Evolutionary conservation across 2,797 vertebrate genomes (phyloP).

Genomic region (Anabacerthia variegaticeps): DNA sequence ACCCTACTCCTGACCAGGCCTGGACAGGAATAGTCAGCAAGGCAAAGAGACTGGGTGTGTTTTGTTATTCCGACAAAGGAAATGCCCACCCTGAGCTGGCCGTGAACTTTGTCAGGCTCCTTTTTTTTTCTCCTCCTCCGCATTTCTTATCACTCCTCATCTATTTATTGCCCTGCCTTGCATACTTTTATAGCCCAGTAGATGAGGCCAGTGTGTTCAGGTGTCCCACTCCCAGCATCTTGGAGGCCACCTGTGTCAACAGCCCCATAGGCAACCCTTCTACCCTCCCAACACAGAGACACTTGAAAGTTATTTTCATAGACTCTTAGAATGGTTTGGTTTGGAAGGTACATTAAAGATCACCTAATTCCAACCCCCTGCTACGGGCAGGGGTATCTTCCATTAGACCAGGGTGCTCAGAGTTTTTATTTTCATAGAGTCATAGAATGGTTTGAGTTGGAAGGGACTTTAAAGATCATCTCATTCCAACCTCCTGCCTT

Average conservation of each 20-base stretch:
- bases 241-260: background rate
- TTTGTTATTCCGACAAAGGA: background rate
- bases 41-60: background rate
- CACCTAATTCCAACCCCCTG: background rate
- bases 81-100: background rate
- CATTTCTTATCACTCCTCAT: background rate
- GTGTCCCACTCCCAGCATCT: background rate
- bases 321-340: background rate
- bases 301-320: background rate
- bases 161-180: background rate
- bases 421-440: background rate
- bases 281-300: rapidly evolving
- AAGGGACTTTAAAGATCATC: no score
- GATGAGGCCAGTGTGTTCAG: background rate
- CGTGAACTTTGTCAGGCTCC: background rate
- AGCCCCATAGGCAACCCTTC: background rate
- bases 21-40: background rate
- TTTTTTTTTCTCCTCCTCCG: background rate
- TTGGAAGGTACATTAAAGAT: background rate
- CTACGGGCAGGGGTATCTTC: background rate
- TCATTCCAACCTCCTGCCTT: background rate
- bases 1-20: background rate
- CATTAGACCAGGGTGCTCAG: background rate
- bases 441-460: background rate
- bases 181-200: background rate